phyloP scores from a whole-genome alignment of 64 coral and sea anemone species.

The Actinia tenebrosa region DNA sequence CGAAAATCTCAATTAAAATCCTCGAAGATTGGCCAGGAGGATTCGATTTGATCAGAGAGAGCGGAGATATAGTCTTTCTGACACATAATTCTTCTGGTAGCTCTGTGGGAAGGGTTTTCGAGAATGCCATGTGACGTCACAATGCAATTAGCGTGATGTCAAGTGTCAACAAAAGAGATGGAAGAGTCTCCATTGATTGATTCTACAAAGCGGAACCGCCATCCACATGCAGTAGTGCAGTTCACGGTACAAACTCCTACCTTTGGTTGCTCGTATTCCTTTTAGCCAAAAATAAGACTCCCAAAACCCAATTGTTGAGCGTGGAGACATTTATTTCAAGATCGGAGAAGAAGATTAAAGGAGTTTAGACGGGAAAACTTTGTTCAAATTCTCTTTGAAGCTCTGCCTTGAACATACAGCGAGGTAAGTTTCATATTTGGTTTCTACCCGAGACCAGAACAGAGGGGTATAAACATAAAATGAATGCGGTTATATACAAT shows the following conservation, averaged over 20 bases:
- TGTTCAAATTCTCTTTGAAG: not conserved
- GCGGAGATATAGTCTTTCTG: not conserved
- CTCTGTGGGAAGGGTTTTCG: constrained; percentile 59
- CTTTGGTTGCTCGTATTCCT: constrained; percentile 7
- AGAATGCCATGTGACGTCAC: constrained; percentile 97
- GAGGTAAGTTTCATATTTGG: not conserved
- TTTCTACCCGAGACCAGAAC: not conserved
- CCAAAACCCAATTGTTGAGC: not conserved
- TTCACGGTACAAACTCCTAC: not conserved
- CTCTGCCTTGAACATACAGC: not conserved
- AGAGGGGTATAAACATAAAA: not conserved
- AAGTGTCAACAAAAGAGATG: constrained; percentile 97
- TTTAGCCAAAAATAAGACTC: not conserved
- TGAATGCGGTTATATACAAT: not conserved
- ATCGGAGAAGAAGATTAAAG: not conserved
- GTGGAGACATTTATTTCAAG: not conserved
- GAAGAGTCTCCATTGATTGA: constrained; percentile 94
- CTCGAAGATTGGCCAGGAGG: not conserved
- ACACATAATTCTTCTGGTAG: not conserved
- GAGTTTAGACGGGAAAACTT: not conserved
- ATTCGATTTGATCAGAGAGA: not conserved
- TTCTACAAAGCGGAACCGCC: constrained; percentile 96
- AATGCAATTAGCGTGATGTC: constrained; percentile 95
- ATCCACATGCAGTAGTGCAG: constrained; percentile 8
- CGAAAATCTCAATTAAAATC: not conserved